Evolutionary conservation across 2,888 invertebrate species (phyloP).

Genomic region (Sminthurinus aureus): DNA sequence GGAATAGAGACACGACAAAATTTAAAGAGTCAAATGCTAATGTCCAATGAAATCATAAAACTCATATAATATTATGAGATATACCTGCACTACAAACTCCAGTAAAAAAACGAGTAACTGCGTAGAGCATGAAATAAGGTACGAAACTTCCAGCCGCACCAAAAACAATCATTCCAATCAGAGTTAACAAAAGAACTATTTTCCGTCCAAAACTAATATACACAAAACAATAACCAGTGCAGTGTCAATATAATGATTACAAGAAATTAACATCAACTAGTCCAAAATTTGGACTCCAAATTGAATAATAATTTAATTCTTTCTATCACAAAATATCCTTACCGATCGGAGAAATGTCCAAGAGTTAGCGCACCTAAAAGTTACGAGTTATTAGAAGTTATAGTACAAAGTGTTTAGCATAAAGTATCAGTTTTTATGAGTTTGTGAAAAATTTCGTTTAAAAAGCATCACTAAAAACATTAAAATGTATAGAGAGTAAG

Average conservation of each 20-base stretch:
- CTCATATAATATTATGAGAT: neutral
- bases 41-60: neutral
- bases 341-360: neutral
- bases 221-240: conserved; percentile 42
- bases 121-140: conserved; percentile 49
- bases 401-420: neutral
- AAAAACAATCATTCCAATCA: conserved; percentile 57
- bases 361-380: neutral
- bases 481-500: conserved; percentile 54
- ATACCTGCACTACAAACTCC: conserved; percentile 9
- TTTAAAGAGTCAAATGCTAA: conserved; percentile 36
- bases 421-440: neutral
- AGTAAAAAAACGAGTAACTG: conserved; percentile 44
- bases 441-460: neutral
- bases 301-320: neutral
- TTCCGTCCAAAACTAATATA: conserved; percentile 56
- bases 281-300: neutral
- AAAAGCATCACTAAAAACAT: neutral
- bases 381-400: no score
- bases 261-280: neutral
- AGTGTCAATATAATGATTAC: neutral
- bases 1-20: conserved; percentile 49
- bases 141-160: conserved; percentile 56
- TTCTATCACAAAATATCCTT: neutral
- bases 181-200: conserved; percentile 54